A percentile compares a stretch with the other conserved stretches of the same genome.
Evolutionary conservation across 2,113 vertebrate species (phyloP).

Genomic region (Cardinalis cardinalis): DNA sequence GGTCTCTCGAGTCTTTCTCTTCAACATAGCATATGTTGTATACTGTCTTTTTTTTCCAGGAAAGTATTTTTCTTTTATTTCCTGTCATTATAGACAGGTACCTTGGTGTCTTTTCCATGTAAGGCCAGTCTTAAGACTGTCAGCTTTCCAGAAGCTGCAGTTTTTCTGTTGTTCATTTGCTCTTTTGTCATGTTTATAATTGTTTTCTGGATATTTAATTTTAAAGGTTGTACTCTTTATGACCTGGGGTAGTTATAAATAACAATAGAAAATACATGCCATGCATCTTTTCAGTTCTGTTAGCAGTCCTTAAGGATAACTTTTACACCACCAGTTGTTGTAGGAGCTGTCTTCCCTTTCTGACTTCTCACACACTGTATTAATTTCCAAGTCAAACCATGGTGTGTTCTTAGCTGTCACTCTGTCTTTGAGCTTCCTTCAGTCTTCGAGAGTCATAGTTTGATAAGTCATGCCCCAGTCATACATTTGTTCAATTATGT

Average conservation of each 20-base stretch:
- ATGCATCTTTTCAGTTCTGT: background rate
- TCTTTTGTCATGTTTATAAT: background rate
- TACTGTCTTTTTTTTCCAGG: background rate
- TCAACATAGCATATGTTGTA: too few relatives aligned
- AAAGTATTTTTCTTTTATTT: background rate
- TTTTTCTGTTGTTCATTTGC: background rate
- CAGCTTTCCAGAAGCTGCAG: background rate
- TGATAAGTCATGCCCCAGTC: background rate
- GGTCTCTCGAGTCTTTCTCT: background rate
- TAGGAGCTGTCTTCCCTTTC: background rate
- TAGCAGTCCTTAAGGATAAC: background rate
- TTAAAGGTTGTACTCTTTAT: background rate
- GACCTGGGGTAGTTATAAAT: background rate
- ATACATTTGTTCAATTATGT: background rate
- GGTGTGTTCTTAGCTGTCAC: background rate
- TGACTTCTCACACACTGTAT: background rate
- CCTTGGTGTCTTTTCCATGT: background rate
- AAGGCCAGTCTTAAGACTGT: background rate
- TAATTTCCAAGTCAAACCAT: background rate
- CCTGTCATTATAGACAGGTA: background rate
- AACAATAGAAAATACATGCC: background rate
- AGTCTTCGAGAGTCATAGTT: background rate
- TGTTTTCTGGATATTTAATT: background rate
- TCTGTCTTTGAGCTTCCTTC: background rate
- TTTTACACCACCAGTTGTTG: rapidly evolving